These are phyloP conservation scores for Atherinomorus stipes DNA, from an alignment of 2,113 vertebrate species.

Conservation along the genomic window DNA sequence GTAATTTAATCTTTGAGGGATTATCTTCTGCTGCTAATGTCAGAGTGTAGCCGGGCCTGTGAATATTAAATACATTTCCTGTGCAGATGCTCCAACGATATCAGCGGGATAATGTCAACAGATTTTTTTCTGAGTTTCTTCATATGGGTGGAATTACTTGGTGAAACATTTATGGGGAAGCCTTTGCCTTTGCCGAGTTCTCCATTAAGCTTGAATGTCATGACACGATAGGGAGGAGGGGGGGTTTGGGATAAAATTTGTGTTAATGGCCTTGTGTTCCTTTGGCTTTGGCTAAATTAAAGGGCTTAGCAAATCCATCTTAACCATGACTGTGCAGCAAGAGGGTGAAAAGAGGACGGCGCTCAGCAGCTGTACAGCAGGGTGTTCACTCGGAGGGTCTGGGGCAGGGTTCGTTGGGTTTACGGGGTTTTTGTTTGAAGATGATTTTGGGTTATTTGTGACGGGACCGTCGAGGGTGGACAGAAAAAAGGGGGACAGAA, in stretches of 20 bases:
- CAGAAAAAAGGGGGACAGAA: too few relatives aligned
- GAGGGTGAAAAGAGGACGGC: conserved; percentile 16
- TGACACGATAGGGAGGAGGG: conserved; percentile 48
- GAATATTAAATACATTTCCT: conserved; percentile 82
- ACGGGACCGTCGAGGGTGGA: too few relatives aligned
- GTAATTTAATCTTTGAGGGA: conserved; percentile 84
- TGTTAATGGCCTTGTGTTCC: conserved; percentile 76
- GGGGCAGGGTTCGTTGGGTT: neutral
- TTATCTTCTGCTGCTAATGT: conserved; percentile 80
- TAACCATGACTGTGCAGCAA: conserved; percentile 33
- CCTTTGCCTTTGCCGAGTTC: conserved; percentile 57
- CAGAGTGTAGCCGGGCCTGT: conserved; percentile 63
- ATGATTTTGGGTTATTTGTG: too few relatives aligned
- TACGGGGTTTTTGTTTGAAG: too few relatives aligned
- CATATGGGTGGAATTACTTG: conserved; percentile 81
- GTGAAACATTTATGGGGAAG: conserved; percentile 53
- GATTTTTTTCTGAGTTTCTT: conserved; percentile 79
- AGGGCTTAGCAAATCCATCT: conserved; percentile 68
- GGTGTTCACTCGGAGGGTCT: neutral
- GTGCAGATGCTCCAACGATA: conserved; percentile 76
- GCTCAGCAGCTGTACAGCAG: conserved; percentile 2
- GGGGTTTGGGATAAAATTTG: conserved; percentile 44
- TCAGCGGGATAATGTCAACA: conserved; percentile 78
- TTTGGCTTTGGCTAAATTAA: conserved; percentile 65
- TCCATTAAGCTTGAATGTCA: conserved; percentile 71